These are phyloP conservation scores for Leptestheria dahalacensis DNA, from an alignment of 1,140 invertebrate genomes.

Conservation along the genomic window DNA sequence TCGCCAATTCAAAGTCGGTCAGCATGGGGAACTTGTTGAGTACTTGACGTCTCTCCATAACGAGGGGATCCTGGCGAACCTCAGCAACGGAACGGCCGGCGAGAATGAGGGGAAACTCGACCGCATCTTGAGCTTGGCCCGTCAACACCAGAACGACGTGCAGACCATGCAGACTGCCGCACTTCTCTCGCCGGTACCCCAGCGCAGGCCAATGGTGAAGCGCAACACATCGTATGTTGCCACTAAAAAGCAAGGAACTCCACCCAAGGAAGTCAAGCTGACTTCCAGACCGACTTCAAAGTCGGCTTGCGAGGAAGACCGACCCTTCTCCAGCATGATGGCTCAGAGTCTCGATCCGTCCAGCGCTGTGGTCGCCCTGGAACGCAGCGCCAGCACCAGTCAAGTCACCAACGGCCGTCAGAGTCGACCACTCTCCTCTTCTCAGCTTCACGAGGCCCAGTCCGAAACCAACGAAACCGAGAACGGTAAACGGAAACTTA, in stretches of 20 bases:
- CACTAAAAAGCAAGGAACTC: neutral
- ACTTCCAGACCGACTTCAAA: constrained; percentile 3
- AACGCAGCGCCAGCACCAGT: constrained; percentile 18
- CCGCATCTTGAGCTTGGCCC: constrained; percentile 71
- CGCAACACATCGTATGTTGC: neutral
- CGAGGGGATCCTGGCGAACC: neutral
- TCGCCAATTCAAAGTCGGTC: constrained; percentile 65
- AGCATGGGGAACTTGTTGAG: constrained; percentile 62
- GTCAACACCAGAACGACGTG: constrained; percentile 56
- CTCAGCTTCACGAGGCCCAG: neutral
- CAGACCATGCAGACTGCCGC: neutral
- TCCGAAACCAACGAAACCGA: constrained; percentile 1
- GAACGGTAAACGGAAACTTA: neutral
- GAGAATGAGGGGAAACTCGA: constrained; percentile 55
- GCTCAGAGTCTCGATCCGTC: constrained; percentile 46
- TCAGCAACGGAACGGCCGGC: neutral
- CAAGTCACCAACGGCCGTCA: constrained; percentile 5
- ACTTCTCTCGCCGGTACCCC: neutral
- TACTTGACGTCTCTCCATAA: constrained; percentile 39
- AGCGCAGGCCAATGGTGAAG: neutral
- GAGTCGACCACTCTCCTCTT: constrained; percentile 18
- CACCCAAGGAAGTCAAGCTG: neutral
- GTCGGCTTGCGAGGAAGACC: constrained; percentile 22
- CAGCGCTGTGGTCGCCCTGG: constrained; percentile 10
- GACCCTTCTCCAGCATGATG: constrained; percentile 33